These are phyloP conservation scores for Galerucella pusilla DNA, from an alignment of 2,888 invertebrate genomes.

Conservation along the genomic window DNA sequence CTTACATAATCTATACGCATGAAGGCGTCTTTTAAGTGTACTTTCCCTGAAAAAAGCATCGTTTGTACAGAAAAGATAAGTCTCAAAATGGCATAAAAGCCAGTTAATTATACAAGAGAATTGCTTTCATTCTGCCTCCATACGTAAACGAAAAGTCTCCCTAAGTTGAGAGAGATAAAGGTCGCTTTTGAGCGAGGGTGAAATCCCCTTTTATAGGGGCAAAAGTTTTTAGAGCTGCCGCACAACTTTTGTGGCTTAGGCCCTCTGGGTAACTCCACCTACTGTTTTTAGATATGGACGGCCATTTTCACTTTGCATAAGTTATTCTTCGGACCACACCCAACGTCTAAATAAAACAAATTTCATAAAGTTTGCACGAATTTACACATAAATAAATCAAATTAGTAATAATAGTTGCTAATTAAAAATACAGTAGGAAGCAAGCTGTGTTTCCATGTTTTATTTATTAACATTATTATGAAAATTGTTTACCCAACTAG, in stretches of 20 bases:
- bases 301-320: constrained; percentile 66
- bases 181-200: constrained; percentile 56
- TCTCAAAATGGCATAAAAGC: constrained; percentile 60
- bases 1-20: constrained; percentile 60
- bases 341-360: constrained; percentile 51
- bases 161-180: constrained; percentile 58
- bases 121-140: constrained; percentile 59
- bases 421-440: constrained; percentile 44
- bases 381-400: constrained; percentile 52
- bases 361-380: constrained; percentile 48
- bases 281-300: constrained; percentile 64
- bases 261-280: constrained; percentile 63
- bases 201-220: constrained; percentile 55
- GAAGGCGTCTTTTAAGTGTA: constrained; percentile 59
- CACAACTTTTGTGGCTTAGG: constrained; percentile 65
- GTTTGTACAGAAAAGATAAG: constrained; percentile 59
- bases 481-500: constrained; percentile 46
- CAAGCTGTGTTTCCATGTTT: constrained; percentile 37
- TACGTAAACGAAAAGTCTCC: constrained; percentile 57
- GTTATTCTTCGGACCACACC: constrained; percentile 63
- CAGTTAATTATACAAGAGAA: constrained; percentile 65
- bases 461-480: constrained; percentile 48
- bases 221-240: constrained; percentile 65
- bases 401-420: constrained; percentile 51
- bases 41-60: constrained; percentile 57